A percentile compares a stretch with the other conserved stretches of the same genome.
Evolutionary conservation across 2,888 invertebrate species (phyloP).

Genomic region (Ophonus ardosiacus): DNA sequence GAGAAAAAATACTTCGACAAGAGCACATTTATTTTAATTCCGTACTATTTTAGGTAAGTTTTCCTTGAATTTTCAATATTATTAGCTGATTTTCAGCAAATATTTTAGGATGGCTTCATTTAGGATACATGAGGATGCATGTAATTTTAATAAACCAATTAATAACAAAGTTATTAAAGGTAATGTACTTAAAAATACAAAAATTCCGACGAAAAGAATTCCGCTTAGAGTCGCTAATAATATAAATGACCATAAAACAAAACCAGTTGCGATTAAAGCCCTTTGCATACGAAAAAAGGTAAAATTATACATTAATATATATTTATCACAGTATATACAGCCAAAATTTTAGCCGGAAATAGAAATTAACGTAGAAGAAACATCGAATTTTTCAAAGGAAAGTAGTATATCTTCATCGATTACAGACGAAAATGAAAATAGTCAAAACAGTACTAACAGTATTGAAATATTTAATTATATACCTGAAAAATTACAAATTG

Average conservation of each 20-base stretch:
- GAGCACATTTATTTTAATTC: neutral
- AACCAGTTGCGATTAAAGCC: neutral
- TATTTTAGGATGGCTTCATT: constrained; percentile 69
- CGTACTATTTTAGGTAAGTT: constrained; percentile 14
- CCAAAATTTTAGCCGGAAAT: constrained; percentile 21
- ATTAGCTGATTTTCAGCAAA: constrained; percentile 58
- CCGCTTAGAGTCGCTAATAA: constrained; percentile 30
- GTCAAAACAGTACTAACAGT: neutral
- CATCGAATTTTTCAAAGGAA: neutral
- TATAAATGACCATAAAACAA: neutral
- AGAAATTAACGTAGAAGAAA: neutral
- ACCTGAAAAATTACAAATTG: neutral
- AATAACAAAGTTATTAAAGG: constrained; percentile 7
- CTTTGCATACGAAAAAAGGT: neutral
- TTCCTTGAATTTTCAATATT: neutral
- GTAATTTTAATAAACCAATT: constrained; percentile 59
- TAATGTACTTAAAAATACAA: constrained; percentile 23
- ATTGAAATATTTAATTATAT: constrained; percentile 20
- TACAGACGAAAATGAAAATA: constrained; percentile 10
- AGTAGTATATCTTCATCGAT: neutral
- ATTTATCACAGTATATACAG: neutral
- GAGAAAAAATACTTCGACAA: neutral
- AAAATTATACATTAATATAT: neutral
- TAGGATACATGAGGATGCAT: constrained; percentile 69
- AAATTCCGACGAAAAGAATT: constrained; percentile 37